Conservation (phyloP, 2,888 invertebrate species). For the Pemphredon lugubris region DNA sequence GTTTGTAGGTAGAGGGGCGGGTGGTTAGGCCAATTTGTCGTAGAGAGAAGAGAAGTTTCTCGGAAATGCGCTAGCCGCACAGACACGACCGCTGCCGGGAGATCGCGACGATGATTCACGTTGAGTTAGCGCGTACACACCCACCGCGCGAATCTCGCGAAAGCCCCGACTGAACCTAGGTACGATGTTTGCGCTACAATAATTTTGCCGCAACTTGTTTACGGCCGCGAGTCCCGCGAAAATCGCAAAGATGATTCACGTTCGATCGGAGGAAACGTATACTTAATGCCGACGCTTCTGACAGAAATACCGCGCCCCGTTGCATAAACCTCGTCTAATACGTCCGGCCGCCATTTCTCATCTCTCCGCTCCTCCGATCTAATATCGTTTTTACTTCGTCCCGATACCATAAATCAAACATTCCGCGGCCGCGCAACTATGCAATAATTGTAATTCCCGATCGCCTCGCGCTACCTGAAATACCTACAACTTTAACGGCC, state of each 20-base stretch:
- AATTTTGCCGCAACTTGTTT: slow-evolving; percentile 24
- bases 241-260: slow-evolving; percentile 7
- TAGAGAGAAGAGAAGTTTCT: slow-evolving; percentile 56
- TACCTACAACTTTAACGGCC: too few relatives aligned
- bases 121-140: slow-evolving; percentile 29
- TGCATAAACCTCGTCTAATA: neutral
- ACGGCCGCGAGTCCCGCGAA: slow-evolving; percentile 15
- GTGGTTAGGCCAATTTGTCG: slow-evolving; percentile 62
- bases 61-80: slow-evolving; percentile 35
- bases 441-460: too few relatives aligned
- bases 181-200: slow-evolving; percentile 7
- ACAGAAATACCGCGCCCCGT: neutral
- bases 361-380: too few relatives aligned
- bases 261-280: neutral
- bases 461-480: too few relatives aligned
- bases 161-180: neutral
- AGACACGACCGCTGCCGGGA: slow-evolving; percentile 10
- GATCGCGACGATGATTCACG: slow-evolving; percentile 41
- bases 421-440: too few relatives aligned
- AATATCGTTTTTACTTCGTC: too few relatives aligned
- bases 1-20: slow-evolving; percentile 16
- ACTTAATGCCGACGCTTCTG: too few relatives aligned
- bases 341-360: neutral
- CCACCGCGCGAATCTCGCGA: slow-evolving; percentile 15
- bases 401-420: too few relatives aligned